A percentile compares a stretch with the other conserved stretches of the same genome.
phyloP scores from a whole-genome alignment of 2,888 invertebrate genomes.

The Leptothorax acervorum region DNA sequence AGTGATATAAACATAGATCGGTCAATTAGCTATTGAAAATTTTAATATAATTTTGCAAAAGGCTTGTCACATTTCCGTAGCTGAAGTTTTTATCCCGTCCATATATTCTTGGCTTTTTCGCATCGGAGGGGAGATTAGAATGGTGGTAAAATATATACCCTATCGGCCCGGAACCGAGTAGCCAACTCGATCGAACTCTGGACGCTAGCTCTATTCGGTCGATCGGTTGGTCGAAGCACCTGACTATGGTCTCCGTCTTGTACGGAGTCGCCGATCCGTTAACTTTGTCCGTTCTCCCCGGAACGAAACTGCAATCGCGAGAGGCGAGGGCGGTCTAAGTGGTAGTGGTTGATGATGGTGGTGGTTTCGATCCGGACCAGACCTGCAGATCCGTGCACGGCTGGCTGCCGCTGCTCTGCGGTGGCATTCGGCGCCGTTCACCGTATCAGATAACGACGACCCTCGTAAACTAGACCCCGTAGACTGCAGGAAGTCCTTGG shows the following conservation, averaged over 20 bases:
- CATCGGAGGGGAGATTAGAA: neutral
- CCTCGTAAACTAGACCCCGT: constrained; percentile 64
- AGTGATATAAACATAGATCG: neutral
- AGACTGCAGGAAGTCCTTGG: constrained; percentile 47
- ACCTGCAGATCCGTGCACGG: constrained; percentile 20
- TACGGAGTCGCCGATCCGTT: constrained; percentile 30
- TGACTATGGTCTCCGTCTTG: constrained; percentile 42
- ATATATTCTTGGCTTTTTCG: neutral
- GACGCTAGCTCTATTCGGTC: neutral
- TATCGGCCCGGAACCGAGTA: neutral
- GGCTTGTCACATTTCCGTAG: neutral
- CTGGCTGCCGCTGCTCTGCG: constrained; percentile 23
- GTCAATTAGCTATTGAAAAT: neutral
- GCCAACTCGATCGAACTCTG: constrained; percentile 29
- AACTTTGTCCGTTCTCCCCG: constrained; percentile 12
- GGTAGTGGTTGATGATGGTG: neutral
- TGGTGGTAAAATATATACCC: constrained; percentile 1
- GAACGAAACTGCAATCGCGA: constrained; percentile 25
- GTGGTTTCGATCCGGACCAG: constrained; percentile 17
- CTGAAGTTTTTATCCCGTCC: neutral
- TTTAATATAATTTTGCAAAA: neutral
- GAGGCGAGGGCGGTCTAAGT: constrained; percentile 25
- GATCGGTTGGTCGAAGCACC: neutral
- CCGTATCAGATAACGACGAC: constrained; percentile 69
- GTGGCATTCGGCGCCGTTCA: constrained; percentile 56